These are phyloP conservation scores for Cerceris rybyensis DNA, from an alignment of 2,888 invertebrate species.

Conservation along the genomic window DNA sequence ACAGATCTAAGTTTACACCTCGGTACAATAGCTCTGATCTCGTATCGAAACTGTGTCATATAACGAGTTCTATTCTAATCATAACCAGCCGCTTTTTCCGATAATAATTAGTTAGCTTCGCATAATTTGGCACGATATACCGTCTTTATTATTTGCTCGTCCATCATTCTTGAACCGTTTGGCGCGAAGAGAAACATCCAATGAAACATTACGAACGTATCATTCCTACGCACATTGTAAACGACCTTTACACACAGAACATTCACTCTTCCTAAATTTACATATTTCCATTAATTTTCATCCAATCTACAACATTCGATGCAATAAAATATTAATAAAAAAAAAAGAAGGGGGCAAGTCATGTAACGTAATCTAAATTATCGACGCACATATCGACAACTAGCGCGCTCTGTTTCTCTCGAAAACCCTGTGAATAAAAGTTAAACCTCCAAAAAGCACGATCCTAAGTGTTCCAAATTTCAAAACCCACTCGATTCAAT, in stretches of 20 bases:
- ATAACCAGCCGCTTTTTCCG: slow-evolving; percentile 11
- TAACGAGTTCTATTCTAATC: slow-evolving; percentile 2
- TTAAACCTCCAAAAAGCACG: slow-evolving; percentile 21
- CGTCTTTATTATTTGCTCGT: slow-evolving; percentile 31
- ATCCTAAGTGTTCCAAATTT: slow-evolving; percentile 14
- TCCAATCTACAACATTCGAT: neutral
- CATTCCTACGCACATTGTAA: neutral
- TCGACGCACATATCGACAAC: slow-evolving; percentile 15
- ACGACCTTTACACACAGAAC: slow-evolving; percentile 5
- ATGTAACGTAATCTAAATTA: slow-evolving; percentile 24
- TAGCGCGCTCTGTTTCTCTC: slow-evolving; percentile 21
- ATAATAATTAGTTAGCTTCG: slow-evolving; percentile 29
- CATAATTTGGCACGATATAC: slow-evolving; percentile 47
- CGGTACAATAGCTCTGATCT: neutral
- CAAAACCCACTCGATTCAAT: neutral
- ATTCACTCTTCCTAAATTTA: neutral
- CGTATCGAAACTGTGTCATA: slow-evolving; percentile 12
- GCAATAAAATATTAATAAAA: neutral
- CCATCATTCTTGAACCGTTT: slow-evolving; percentile 23
- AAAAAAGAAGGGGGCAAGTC: neutral
- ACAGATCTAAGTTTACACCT: slow-evolving; percentile 3
- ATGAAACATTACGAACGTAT: slow-evolving; percentile 3
- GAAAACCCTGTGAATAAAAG: slow-evolving; percentile 16
- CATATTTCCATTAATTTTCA: neutral
- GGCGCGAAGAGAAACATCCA: slow-evolving; percentile 47